Base-by-base conservation (phyloP, 2,797 vertebrate species). In the Rhinichthys osculus region DNA sequence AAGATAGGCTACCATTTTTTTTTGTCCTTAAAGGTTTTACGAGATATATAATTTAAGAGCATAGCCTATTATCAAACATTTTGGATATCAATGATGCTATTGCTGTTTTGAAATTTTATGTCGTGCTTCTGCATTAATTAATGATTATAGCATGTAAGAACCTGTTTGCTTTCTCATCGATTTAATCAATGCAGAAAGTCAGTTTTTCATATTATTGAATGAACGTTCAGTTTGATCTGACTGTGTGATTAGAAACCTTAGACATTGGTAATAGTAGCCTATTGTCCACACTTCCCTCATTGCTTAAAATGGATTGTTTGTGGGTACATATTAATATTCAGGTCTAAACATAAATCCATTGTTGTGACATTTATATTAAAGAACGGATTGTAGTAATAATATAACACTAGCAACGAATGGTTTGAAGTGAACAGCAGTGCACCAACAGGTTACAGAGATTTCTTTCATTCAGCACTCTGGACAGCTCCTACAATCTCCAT, bases 391-490 rank as follows among this genome's bases (percentile, higher is more conserved):
- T 14, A 19, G 33, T 72, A 52, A 62, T 47, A 33, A 82, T 74
- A 33, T 74, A 64, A 50, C 21, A 10, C 9, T 62, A 40, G 4
- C 19, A 17, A 83, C 50, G 71, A 64, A 66, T 50, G 30, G 44
- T 71, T 59, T 76, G 30, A 52, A 77, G 72, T 21, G 47, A 78
- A 40, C 33, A 69, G 82, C 74, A 44, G 38, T n/a, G 76, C 64
- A 85, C 74, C 76, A 85, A 74, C 81, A 84, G 86, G 81, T 87
- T 44, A 44, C 57, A 69, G 62, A 52, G 59, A 83, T 54, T 81
- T 50, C 30, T 87, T 69, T 81, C 78, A 67, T 84, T 86, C 82
- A 89, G 87, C 62, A 89, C 88, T 67, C 30, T 82, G 87, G 88
- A 88, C 85, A 89, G 87, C 78, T 86, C 87, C 82, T 17, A 38